phyloP scores from a whole-genome alignment of 2,888 invertebrate genomes.

The Trileptium ribeirensis region DNA sequence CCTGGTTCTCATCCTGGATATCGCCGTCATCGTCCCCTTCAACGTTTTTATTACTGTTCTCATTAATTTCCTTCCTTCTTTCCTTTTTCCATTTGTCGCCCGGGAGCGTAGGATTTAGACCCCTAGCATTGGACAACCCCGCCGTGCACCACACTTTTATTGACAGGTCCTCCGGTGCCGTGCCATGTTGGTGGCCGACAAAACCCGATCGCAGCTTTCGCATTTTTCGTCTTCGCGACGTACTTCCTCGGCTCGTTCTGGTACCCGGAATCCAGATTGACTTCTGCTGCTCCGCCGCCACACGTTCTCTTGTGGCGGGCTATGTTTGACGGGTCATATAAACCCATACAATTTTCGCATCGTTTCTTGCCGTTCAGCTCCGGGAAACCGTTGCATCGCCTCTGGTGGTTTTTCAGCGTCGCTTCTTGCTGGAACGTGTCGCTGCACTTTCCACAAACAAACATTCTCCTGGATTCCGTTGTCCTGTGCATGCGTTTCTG shows the following conservation, averaged over 20 bases:
- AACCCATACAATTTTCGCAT: neutral
- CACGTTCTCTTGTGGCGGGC: neutral
- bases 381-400: neutral
- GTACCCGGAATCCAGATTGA: neutral
- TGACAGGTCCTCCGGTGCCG: neutral
- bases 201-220: neutral
- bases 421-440: neutral
- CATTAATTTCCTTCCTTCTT: too few relatives aligned
- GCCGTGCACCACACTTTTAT: neutral
- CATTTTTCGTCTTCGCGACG: neutral
- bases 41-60: too few relatives aligned
- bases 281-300: neutral
- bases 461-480: neutral
- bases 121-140: neutral
- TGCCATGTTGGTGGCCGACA: neutral
- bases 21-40: too few relatives aligned
- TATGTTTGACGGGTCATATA: neutral
- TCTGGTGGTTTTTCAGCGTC: neutral
- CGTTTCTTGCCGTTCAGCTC: neutral
- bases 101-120: neutral
- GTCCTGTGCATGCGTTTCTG: neutral
- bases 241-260: neutral
- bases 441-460: neutral
- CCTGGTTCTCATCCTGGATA: too few relatives aligned
- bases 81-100: too few relatives aligned